phyloP scores from a whole-genome alignment of 2,113 vertebrate species.

The Gadus chalcogrammus region DNA sequence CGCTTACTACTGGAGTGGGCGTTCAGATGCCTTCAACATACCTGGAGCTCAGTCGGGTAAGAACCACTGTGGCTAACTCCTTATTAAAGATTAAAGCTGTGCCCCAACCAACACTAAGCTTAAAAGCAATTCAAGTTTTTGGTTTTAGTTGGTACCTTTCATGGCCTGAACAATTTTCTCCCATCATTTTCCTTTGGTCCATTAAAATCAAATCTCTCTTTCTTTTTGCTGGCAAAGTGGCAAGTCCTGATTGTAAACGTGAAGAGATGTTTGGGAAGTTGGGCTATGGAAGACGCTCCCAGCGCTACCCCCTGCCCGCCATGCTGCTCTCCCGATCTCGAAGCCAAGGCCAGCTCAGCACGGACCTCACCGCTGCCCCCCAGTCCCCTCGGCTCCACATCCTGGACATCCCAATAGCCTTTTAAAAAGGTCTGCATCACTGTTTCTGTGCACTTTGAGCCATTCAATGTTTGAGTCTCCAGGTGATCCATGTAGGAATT shows the following conservation, averaged over 20 bases:
- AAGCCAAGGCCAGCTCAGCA: slow-evolving; percentile 33
- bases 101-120: too few relatives aligned
- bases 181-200: not conserved
- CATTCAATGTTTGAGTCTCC: too few relatives aligned
- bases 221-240: not conserved
- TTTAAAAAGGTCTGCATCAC: too few relatives aligned
- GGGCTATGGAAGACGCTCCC: slow-evolving; percentile 18
- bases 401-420: slow-evolving; percentile 30
- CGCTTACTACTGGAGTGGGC: slow-evolving; percentile 59
- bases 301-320: not conserved
- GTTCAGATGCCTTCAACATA: slow-evolving; percentile 40
- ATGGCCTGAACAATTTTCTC: not conserved
- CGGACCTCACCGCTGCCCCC: slow-evolving; percentile 9
- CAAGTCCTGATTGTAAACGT: not conserved
- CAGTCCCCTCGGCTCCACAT: not conserved
- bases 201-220: not conserved
- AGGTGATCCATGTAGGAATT: too few relatives aligned
- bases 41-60: slow-evolving; percentile 26
- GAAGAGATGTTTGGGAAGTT: slow-evolving; percentile 3
- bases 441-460: too few relatives aligned
- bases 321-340: slow-evolving; percentile 29
- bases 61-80: slow-evolving; percentile 7
- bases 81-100: not conserved
- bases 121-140: too few relatives aligned
- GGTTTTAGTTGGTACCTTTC: too few relatives aligned